A percentile compares a stretch with the other conserved stretches of the same genome.
Conservation (phyloP, 2,888 invertebrate species). For the Ariolimax columbianus region DNA sequence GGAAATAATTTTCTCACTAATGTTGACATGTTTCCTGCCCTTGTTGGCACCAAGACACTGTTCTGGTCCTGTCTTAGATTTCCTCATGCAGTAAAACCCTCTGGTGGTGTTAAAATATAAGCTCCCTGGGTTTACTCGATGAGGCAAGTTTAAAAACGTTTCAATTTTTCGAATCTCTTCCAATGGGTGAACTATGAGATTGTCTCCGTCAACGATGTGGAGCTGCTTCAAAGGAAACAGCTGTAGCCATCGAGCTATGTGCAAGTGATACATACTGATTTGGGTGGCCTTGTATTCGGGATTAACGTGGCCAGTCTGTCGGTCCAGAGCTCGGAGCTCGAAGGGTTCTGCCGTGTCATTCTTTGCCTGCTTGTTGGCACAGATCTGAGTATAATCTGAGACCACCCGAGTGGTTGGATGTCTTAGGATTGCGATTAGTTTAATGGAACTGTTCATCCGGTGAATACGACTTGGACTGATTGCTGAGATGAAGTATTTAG, state of each 20-base stretch:
- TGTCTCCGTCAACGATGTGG: slow-evolving; percentile 88
- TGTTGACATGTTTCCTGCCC: slow-evolving; percentile 90
- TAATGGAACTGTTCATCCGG: slow-evolving; percentile 93
- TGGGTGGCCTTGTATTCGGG: slow-evolving; percentile 79
- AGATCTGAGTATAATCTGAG: slow-evolving; percentile 96
- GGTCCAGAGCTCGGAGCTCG: slow-evolving; percentile 78
- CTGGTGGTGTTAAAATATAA: slow-evolving; percentile 98
- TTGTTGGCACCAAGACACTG: slow-evolving; percentile 94
- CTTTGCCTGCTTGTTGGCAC: slow-evolving; percentile 81
- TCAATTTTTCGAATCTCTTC: slow-evolving; percentile 74
- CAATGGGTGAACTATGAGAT: slow-evolving; percentile 74
- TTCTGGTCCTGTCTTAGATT: slow-evolving; percentile 82
- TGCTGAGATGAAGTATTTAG: slow-evolving; percentile 96
- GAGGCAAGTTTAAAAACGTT: slow-evolving; percentile 73
- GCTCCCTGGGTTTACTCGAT: slow-evolving; percentile 83
- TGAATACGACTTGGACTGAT: slow-evolving; percentile 95
- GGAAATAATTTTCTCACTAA: slow-evolving; percentile 84
- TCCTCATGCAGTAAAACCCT: slow-evolving; percentile 94
- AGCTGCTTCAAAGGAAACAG: slow-evolving; percentile 94
- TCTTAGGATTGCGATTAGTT: slow-evolving; percentile 93
- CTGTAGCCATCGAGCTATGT: slow-evolving; percentile 93
- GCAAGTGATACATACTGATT: slow-evolving; percentile 81
- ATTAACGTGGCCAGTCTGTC: slow-evolving; percentile 77
- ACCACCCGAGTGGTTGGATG: slow-evolving; percentile 97
- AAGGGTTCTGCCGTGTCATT: slow-evolving; percentile 75